phyloP scores from a whole-genome alignment of 2,113 vertebrate species.

The Prionailurus viverrinus region DNA sequence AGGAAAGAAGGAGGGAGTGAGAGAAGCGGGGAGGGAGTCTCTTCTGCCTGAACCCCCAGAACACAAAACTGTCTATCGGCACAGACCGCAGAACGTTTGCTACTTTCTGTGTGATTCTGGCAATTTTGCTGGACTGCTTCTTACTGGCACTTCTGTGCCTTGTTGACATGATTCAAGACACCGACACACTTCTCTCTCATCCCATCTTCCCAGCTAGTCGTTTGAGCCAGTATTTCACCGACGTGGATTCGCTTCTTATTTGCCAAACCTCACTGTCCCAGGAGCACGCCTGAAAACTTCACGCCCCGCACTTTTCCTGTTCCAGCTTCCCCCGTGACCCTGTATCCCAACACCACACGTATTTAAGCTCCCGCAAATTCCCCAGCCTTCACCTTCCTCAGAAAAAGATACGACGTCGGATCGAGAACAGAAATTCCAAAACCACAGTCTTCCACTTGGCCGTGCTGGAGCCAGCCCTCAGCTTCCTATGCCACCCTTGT shows the following conservation, averaged over 20 bases:
- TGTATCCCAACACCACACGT: rapidly evolving
- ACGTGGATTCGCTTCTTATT: not conserved
- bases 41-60: not conserved
- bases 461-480: not conserved
- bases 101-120: rapidly evolving
- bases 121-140: not conserved
- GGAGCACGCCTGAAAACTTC: not conserved
- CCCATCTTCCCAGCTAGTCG: not conserved
- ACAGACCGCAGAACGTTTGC: not conserved
- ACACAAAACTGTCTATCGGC: not conserved
- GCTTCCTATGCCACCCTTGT: not conserved
- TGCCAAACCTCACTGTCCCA: not conserved
- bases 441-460: not conserved
- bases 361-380: rapidly evolving
- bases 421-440: not conserved
- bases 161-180: not conserved
- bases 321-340: rapidly evolving
- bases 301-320: not conserved
- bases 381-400: not conserved
- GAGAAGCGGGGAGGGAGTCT: not conserved
- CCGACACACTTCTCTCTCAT: not conserved
- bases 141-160: not conserved
- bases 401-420: not conserved
- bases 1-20: rapidly evolving
- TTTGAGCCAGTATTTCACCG: not conserved